Percentiles rank a stretch among this genome's conserved stretches.
These are phyloP conservation scores for Argyresthia albistria DNA, from an alignment of 2,888 invertebrate species.

Conservation along the genomic window DNA sequence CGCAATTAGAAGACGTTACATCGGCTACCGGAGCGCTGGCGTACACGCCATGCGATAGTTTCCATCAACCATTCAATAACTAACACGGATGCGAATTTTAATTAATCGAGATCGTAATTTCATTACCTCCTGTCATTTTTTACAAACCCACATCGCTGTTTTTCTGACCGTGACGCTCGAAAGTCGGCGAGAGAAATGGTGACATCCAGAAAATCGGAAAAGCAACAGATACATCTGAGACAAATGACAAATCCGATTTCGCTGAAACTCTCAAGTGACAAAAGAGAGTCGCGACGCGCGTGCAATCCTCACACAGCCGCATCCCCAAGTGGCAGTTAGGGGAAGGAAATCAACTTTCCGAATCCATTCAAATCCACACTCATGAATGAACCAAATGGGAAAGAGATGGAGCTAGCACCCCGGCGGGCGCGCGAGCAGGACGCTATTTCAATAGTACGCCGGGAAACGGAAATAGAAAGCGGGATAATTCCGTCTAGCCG, in stretches of 20 bases:
- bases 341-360: conserved; percentile 44
- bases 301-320: conserved; percentile 28
- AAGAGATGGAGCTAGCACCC: conserved; percentile 36
- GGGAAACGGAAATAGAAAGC: conserved; percentile 65
- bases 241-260: too few species aligned
- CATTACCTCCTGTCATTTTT: conserved; percentile 25
- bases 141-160: conserved; percentile 11
- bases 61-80: conserved; percentile 51
- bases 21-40: conserved; percentile 51
- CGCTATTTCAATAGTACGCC: conserved; percentile 65
- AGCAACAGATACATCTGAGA: neutral
- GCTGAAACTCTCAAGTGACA: neutral
- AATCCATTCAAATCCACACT: conserved; percentile 63
- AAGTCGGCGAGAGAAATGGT: neutral
- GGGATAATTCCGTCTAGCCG: conserved; percentile 71
- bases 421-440: conserved; percentile 37
- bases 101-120: conserved; percentile 32
- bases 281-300: conserved; percentile 19
- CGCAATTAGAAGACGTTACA: conserved; percentile 63
- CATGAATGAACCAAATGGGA: conserved; percentile 69
- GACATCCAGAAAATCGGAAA: neutral
- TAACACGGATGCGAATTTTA: conserved; percentile 52
- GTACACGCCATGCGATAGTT: conserved; percentile 55
- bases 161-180: conserved; percentile 15
- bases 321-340: conserved; percentile 34